Evolutionary conservation across 2,113 vertebrate species (phyloP).

Genomic region (Cricetomys ansorgei): DNA sequence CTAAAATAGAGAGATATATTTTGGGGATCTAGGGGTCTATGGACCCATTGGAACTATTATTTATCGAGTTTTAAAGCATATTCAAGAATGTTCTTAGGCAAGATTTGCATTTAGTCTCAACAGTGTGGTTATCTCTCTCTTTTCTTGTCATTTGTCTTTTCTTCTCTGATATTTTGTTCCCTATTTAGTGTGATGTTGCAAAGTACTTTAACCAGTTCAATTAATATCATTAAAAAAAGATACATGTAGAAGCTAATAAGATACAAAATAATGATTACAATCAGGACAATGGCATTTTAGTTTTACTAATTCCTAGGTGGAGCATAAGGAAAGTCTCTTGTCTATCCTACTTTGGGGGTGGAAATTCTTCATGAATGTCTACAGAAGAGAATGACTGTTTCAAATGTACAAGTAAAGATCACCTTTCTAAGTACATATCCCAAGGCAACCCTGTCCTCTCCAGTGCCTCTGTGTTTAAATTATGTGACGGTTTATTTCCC

Average conservation of each 20-base stretch:
- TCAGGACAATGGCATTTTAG: not conserved
- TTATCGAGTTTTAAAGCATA: conserved; percentile 33
- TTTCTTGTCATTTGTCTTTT: not conserved
- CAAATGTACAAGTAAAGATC: not conserved
- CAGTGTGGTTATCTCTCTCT: not conserved
- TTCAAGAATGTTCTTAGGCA: not conserved
- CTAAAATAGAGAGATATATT: conserved; percentile 8
- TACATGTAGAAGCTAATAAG: not conserved
- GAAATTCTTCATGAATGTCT: not conserved
- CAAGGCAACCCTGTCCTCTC: not conserved
- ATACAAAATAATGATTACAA: not conserved
- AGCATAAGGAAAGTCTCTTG: not conserved
- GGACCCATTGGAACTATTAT: not conserved
- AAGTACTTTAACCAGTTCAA: not conserved
- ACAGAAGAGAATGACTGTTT: not conserved
- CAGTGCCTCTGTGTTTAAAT: not conserved
- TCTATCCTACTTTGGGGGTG: not conserved
- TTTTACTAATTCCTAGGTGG: not conserved
- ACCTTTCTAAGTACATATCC: conserved; percentile 16
- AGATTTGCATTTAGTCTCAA: conserved; percentile 21
- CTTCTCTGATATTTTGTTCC: not conserved
- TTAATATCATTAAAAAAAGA: not conserved
- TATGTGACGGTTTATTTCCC: not conserved
- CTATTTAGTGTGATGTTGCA: not conserved
- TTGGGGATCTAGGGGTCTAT: not conserved